A percentile compares a stretch with the other conserved stretches of the same genome.
phyloP scores from a whole-genome alignment of 2,113 vertebrate genomes.

The Neomonachus schauinslandi region DNA sequence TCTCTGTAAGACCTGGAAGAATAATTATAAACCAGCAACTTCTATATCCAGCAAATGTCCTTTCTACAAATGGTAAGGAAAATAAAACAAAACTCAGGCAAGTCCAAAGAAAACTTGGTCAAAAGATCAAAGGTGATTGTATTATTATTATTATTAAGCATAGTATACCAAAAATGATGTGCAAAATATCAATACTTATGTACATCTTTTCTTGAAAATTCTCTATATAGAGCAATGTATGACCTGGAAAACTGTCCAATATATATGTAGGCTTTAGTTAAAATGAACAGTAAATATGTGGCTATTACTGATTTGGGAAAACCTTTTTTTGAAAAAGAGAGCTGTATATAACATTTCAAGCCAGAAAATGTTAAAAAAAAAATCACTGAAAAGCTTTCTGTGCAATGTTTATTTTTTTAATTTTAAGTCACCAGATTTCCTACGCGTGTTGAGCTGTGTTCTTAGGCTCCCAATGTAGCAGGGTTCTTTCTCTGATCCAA shows the following conservation, averaged over 20 bases:
- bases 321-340: not conserved
- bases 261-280: not conserved
- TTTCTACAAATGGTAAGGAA: not conserved
- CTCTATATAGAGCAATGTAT: not conserved
- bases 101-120: not conserved
- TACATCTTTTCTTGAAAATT: slow-evolving; percentile 16
- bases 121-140: slow-evolving; percentile 10
- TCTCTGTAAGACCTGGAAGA: slow-evolving; percentile 18
- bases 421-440: not conserved
- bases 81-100: slow-evolving; percentile 59
- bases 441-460: not conserved
- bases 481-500: not conserved
- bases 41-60: slow-evolving; percentile 11
- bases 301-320: not conserved
- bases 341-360: not conserved
- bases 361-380: not conserved
- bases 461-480: not conserved
- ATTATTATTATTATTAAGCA: slow-evolving; percentile 55
- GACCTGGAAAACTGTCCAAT: not conserved
- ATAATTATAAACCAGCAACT: slow-evolving; percentile 38
- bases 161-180: not conserved
- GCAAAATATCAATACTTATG: not conserved
- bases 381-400: slow-evolving; percentile 16
- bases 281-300: not conserved
- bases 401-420: not conserved